Evolutionary conservation across 2,888 invertebrate genomes (phyloP), one percentile per base, ranked within the genome.

Genomic region (Prostheceraeus crozeri): DNA sequence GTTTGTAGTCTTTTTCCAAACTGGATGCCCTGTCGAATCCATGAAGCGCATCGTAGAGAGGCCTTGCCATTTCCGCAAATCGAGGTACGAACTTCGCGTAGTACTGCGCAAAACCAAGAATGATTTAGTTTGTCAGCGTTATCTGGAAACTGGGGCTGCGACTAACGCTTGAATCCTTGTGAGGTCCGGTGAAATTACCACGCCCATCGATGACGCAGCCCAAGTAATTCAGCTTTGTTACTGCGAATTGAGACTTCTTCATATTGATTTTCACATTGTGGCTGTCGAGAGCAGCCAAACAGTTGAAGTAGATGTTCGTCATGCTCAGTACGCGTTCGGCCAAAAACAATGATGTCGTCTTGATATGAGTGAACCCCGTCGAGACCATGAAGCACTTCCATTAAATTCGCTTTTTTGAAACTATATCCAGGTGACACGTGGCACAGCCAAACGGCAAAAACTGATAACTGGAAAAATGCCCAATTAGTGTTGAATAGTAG

Each of bases 251-350:
- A 48, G 48, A 19, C 4, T 16, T 48, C 8, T 48, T 14, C n/a
- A 25, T 48, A 28, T 48, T 21, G 48, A 48, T 48, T 23, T 28
- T 25, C 8, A 48, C 6, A 48, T 48, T 48, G 48, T 48, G 27
- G 23, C 27, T 48, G 48, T 25, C 27, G 25, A 48, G 27, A 14
- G 23, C 14, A 14, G 23, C 27, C 23, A 48, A n/a, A 28, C 48
- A 48, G 48, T 14, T 48, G 48, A 25, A 25, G 23, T 14, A 48
- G 27, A 21, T 48, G 23, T 48, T 14, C 27, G 23, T 48, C 23
- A 48, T 48, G 48, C 23, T 48, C 23, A 10, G 23, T 14, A 25
- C 27, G 10, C 11, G 25, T 16, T 11, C 25, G 8, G 23, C 48
- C 23, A 48, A 16, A 48, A 25, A 48, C 48, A 23, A 48, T 10